These are phyloP conservation scores for Fratercula arctica DNA, from an alignment of 2,797 vertebrate species.

Conservation along the genomic window DNA sequence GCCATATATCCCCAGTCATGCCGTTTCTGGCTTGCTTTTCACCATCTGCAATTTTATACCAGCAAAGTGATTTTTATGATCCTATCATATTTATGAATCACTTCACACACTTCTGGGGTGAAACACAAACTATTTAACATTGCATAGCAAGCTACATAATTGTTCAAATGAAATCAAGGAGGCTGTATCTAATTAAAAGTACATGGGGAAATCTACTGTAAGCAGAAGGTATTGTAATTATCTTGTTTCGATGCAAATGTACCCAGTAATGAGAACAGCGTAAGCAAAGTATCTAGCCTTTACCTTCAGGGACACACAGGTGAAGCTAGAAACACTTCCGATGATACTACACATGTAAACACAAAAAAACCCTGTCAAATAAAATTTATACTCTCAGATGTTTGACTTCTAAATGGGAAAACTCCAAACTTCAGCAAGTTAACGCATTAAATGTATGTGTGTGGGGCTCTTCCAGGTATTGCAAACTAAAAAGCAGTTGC, in stretches of 20 bases:
- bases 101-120: not conserved
- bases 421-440: not conserved
- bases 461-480: rapidly evolving
- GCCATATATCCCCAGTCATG: too few species aligned
- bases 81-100: not conserved
- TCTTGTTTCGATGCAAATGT: constrained; percentile 9
- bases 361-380: not conserved
- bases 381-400: not conserved
- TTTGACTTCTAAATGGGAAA: not conserved
- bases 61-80: not conserved
- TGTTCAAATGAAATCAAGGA: constrained; percentile 13
- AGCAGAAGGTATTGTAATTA: constrained; percentile 40
- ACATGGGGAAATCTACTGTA: constrained; percentile 5
- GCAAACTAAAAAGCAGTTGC: not conserved
- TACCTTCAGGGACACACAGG: not conserved
- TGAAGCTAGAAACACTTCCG: not conserved
- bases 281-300: not conserved
- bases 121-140: constrained; percentile 25
- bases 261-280: not conserved
- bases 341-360: not conserved
- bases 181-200: not conserved
- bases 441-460: not conserved
- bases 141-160: not conserved
- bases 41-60: not conserved
- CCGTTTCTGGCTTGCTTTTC: not conserved